Evolutionary conservation across 2,888 invertebrate species (phyloP), one percentile per base, ranked within the genome.

Genomic region (Timema cristinae): DNA sequence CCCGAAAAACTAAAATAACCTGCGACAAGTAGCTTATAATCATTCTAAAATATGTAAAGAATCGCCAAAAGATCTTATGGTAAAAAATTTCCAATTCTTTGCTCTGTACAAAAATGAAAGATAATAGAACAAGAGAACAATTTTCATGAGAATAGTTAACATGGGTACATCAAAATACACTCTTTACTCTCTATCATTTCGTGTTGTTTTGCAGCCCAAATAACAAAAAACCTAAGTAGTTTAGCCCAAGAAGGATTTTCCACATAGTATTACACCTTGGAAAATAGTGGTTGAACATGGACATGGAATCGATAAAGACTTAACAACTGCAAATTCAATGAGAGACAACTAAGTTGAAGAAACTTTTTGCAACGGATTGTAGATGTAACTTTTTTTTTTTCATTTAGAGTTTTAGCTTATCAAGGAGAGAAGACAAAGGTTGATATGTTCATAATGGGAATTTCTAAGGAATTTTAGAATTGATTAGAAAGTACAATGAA

Each of bases 251-350:
- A 13, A 59, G 59, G 59, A n/a, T 13, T 59, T 59, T 59, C n/a
- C 59, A 8, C 59, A n/a, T 13, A 8, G 15, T 5, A 13, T 5
- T 16, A 59, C 11, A 54, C 11, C 54, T 15, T 59, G 16, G 6
- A 59, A 59, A n/a, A n/a, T n/a, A n/a, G n/a, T n/a, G n/a, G n/a
- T n/a, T 59, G 6, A 59, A 15, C 59, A 59, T 59, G 59, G n/a
- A 59, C 15, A 15, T 13, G 10, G 59, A 16, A 15, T 59, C n/a
- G n/a, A 59, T 15, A 59, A 32, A 13, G 32, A 5, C n/a, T 32
- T 59, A 8, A n/a, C 7, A 59, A 59, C 59, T 16, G n/a, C n/a
- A 16, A 32, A 59, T 59, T 13, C 15, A 59, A 13, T 59, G 59
- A 13, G 59, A 59, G 32, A 32, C 59, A 59, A 59, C 32, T 32